phyloP scores from a whole-genome alignment of 2,888 invertebrate species.

The Tortrix viridana region DNA sequence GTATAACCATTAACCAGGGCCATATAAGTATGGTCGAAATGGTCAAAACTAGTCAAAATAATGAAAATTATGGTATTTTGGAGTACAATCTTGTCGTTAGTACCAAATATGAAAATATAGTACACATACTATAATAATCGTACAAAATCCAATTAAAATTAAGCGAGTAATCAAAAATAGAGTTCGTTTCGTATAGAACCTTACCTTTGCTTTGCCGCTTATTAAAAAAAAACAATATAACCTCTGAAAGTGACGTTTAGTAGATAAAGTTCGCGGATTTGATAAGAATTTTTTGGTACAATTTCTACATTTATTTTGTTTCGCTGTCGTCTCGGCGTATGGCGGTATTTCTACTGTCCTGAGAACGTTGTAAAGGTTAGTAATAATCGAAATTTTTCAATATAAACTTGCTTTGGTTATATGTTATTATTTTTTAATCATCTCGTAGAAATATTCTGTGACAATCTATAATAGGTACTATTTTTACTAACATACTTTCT shows the following conservation, averaged over 20 bases:
- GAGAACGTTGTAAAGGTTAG: background rate
- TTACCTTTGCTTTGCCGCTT: background rate
- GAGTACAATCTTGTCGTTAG: too few relatives aligned
- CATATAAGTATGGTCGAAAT: too few relatives aligned
- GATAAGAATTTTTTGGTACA: slow-evolving; percentile 9
- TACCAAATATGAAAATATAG: too few relatives aligned
- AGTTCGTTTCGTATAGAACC: background rate
- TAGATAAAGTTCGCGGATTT: slow-evolving; percentile 7
- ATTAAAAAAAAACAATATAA: slow-evolving; percentile 8
- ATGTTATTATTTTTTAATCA: too few relatives aligned
- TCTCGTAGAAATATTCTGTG: too few relatives aligned
- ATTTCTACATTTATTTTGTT: background rate
- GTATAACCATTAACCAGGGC: too few relatives aligned
- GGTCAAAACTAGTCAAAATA: too few relatives aligned
- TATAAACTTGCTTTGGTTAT: background rate
- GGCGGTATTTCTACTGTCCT: background rate
- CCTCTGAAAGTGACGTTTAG: slow-evolving; percentile 9
- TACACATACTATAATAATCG: too few relatives aligned
- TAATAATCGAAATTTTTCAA: background rate
- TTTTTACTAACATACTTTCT: slow-evolving; percentile 4
- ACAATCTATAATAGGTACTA: slow-evolving; percentile 1
- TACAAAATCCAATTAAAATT: too few relatives aligned
- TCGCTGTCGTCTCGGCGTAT: background rate
- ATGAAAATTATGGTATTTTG: too few relatives aligned
- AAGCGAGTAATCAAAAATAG: slow-evolving; percentile 19